Conservation (phyloP, 2,797 vertebrate genomes). For the Tarsius wallacei region DNA sequence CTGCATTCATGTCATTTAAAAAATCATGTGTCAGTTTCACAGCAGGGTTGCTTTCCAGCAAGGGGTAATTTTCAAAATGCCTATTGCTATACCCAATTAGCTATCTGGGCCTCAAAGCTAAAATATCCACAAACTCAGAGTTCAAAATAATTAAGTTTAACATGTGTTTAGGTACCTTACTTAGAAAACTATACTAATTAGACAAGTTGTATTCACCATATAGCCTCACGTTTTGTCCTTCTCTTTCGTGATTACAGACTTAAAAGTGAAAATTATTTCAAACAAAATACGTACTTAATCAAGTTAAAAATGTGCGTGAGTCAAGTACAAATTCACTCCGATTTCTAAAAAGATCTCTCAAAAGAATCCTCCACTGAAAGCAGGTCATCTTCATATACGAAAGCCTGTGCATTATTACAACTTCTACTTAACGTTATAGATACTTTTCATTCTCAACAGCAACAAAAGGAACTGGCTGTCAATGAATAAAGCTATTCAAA, state of each 20-base stretch:
- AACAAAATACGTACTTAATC: constrained; percentile 49
- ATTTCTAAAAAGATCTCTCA: constrained; percentile 48
- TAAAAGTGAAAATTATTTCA: constrained; percentile 53
- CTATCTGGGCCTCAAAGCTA: constrained; percentile 43
- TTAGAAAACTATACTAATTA: neutral
- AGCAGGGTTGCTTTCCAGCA: constrained; percentile 71
- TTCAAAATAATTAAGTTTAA: constrained; percentile 58
- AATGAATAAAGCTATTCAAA: neutral
- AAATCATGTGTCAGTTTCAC: constrained; percentile 55
- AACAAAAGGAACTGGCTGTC: neutral
- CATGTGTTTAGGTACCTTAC: neutral
- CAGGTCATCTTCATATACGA: constrained; percentile 57
- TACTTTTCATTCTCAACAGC: neutral
- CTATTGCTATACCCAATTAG: constrained; percentile 53
- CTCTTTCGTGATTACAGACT: constrained; percentile 51
- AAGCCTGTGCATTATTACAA: constrained; percentile 38
- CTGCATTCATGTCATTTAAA: constrained; percentile 56
- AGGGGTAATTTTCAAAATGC: constrained; percentile 45
- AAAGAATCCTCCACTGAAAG: constrained; percentile 54
- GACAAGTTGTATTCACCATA: neutral
- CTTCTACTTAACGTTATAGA: neutral
- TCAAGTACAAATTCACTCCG: constrained; percentile 64
- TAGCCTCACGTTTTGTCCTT: neutral
- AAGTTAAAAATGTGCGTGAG: constrained; percentile 54
- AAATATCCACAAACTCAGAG: neutral